Evolutionary conservation across 2,888 invertebrate genomes (phyloP), one percentile per base, ranked within the genome.

Genomic region (Mechanitis messenoides): DNA sequence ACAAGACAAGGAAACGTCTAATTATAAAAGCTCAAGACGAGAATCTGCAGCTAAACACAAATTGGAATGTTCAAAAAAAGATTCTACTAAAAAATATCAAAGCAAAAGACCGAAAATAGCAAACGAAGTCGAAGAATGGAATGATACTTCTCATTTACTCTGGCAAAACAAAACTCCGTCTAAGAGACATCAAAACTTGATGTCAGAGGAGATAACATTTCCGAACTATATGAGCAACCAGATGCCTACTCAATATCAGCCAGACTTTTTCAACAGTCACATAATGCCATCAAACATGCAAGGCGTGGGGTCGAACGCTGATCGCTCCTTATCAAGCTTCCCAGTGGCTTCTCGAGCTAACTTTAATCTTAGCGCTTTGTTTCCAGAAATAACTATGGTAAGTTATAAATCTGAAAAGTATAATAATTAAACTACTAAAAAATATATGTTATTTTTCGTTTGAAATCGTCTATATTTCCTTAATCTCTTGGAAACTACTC

Each of bases 341-440:
- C 87, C 90, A 6, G 81, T 77, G 42, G 84, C 88, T 3, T 89
- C 89, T 2, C 83, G 89, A 2, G 94, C 95, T 1, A 96, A 95
- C 79, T 96, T 96, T 76, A 95, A 95, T 83, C 87, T 96, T 53
- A 95, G 95, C 74, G 94, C 95, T 0, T 95, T 96, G 73, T 95
- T 95, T 80, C 96, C 96, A 2, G 96, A 96, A 89, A 95, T 96
- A 71, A 95, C 95, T 59, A 91, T 90, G 90, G 91, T 91, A 71
- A 85, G 85, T 76, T 54, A 54, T 20, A 11, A 50, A 45, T 11
- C 2, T 20, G 45, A 2, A 33, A 45, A 45, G 20, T 56, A 1
- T 3, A 33, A 20, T 35, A 20, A 12, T 33, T 56, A 45, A 33
- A 45, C 35, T 12, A 33, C 3, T 33, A 33, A 20, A 20, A 20